These are phyloP conservation scores for Aphaenogaster ashmeadi DNA, from an alignment of 1,140 invertebrate genomes.

Conservation along the genomic window DNA sequence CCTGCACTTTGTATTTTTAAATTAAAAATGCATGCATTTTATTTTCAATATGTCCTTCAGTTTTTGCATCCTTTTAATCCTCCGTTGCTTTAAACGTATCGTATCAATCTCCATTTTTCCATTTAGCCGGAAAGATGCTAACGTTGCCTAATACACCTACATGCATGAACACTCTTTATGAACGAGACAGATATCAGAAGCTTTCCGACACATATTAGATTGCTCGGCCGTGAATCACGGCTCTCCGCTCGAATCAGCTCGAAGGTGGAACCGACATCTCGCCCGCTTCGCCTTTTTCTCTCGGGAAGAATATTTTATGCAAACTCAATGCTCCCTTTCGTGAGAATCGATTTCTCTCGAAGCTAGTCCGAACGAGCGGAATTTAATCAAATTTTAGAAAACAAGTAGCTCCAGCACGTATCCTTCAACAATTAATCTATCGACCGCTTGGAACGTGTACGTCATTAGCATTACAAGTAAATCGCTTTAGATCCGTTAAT, in stretches of 20 bases:
- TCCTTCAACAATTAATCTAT: conserved; percentile 63
- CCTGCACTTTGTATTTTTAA: background rate
- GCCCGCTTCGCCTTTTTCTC: conserved; percentile 68
- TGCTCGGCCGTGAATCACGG: conserved; percentile 69
- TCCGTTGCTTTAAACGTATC: conserved; percentile 2
- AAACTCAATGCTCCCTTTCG: conserved; percentile 67
- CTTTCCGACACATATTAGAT: conserved; percentile 66
- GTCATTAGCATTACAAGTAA: background rate
- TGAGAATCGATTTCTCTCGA: conserved; percentile 67
- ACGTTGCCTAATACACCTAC: conserved; percentile 43
- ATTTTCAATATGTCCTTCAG: background rate
- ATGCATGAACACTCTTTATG: background rate
- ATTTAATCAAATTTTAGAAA: conserved; percentile 78
- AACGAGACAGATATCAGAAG: conserved; percentile 55
- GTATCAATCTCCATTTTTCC: conserved; percentile 43
- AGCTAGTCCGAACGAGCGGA: conserved; percentile 43
- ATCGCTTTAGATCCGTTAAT: background rate
- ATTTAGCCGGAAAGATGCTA: conserved; percentile 33
- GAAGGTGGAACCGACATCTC: conserved; percentile 62
- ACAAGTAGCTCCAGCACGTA: conserved; percentile 47
- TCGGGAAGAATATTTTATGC: conserved; percentile 77
- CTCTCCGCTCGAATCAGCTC: conserved; percentile 60
- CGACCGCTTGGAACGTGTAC: background rate
- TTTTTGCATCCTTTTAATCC: conserved; percentile 29
- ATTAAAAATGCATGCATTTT: background rate